These are phyloP conservation scores for Pseudomyrmex gracilis DNA, from an alignment of 1,140 invertebrate species.

Conservation along the genomic window DNA sequence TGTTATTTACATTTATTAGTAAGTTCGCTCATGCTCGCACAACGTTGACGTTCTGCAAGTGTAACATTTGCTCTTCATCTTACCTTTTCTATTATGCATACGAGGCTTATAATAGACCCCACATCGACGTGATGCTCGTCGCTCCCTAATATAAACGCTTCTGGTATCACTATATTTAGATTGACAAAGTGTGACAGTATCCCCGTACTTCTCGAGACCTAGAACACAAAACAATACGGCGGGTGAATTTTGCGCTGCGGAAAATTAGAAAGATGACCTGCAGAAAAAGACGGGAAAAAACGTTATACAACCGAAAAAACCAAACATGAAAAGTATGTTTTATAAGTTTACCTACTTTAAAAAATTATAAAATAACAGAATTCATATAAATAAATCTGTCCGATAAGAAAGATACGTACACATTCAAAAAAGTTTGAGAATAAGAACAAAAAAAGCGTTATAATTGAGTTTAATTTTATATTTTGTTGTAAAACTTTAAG, in stretches of 20 bases:
- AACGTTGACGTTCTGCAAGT: slow-evolving; percentile 10
- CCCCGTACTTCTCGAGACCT: slow-evolving; percentile 94
- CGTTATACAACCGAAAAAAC: not conserved
- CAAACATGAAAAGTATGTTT: not conserved
- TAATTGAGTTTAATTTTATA: slow-evolving; percentile 3
- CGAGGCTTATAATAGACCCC: slow-evolving; percentile 95
- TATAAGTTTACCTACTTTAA: not conserved
- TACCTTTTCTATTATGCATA: slow-evolving; percentile 97
- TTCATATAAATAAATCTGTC: not conserved
- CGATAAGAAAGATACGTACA: not conserved
- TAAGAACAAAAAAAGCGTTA: not conserved
- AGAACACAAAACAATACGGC: slow-evolving; percentile 75
- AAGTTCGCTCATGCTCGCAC: not conserved
- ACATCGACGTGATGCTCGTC: slow-evolving; percentile 96
- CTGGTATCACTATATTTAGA: slow-evolving; percentile 94
- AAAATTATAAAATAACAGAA: not conserved
- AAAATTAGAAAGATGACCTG: not conserved
- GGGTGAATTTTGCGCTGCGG: not conserved
- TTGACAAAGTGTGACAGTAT: slow-evolving; percentile 95
- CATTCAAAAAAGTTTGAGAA: not conserved
- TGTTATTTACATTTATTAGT: slow-evolving; percentile 51
- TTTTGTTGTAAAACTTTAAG: not conserved
- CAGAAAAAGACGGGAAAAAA: not conserved
- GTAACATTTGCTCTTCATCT: slow-evolving; percentile 70
- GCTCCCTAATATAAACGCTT: slow-evolving; percentile 94